Percentiles rank a stretch among this genome's conserved stretches.
phyloP scores from a whole-genome alignment of 1,140 invertebrate species.

The Neuroterus valhalla region DNA sequence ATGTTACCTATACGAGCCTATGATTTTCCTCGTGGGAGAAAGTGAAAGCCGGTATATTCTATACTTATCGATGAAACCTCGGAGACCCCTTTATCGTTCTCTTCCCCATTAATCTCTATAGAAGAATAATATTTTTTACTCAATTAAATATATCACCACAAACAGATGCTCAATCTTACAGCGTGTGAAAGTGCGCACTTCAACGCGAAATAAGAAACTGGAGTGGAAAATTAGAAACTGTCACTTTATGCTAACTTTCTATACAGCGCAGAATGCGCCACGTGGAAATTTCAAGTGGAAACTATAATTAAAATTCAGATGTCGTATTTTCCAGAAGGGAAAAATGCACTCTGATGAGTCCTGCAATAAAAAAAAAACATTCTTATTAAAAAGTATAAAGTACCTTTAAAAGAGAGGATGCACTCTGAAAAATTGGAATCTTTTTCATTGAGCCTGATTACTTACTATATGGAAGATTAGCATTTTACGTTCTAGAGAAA shows the following conservation, averaged over 20 bases:
- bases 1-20: slow-evolving; percentile 6
- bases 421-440: no score
- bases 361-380: no score
- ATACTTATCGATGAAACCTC: not conserved
- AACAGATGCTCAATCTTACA: not conserved
- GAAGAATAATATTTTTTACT: not conserved
- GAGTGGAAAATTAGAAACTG: slow-evolving; percentile 19
- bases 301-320: no score
- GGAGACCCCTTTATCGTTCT: not conserved
- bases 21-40: slow-evolving; percentile 21
- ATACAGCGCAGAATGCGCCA: not conserved
- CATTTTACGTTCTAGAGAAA: no score
- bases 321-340: no score
- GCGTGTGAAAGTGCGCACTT: slow-evolving; percentile 5
- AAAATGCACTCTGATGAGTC: no score
- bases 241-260: not conserved
- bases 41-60: slow-evolving; percentile 6
- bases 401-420: no score
- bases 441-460: no score
- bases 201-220: not conserved
- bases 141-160: not conserved
- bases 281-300: no score
- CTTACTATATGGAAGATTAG: no score
- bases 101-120: not conserved
- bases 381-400: no score